A percentile compares a stretch with the other conserved stretches of the same genome.
Conservation (phyloP, 2,113 vertebrate species). For the Siniperca knerii region DNA sequence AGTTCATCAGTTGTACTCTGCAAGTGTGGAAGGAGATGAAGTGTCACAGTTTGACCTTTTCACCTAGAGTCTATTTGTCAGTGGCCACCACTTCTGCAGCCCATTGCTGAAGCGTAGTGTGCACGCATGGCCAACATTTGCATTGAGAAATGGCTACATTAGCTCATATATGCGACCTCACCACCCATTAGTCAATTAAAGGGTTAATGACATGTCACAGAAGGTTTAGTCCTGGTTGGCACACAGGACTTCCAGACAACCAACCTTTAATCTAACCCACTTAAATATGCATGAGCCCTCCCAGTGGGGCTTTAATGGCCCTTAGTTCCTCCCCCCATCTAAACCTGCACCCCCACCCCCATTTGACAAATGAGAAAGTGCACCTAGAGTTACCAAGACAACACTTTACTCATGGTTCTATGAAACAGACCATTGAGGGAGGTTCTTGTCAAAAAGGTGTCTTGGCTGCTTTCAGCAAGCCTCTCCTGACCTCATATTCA, state of each 20-base stretch:
- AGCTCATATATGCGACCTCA: constrained; percentile 39
- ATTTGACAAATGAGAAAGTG: constrained; percentile 50
- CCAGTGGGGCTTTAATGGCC: constrained; percentile 67
- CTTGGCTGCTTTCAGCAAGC: constrained; percentile 19
- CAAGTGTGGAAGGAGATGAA: neutral
- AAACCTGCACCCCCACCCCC: constrained; percentile 18
- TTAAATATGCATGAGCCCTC: constrained; percentile 83
- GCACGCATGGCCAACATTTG: constrained; percentile 31
- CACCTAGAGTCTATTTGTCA: constrained; percentile 34
- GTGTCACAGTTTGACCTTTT: constrained; percentile 48
- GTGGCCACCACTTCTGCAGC: constrained; percentile 5
- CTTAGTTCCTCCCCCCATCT: constrained; percentile 23
- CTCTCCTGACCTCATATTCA: constrained; percentile 26
- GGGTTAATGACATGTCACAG: constrained; percentile 78
- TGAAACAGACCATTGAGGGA: constrained; percentile 37
- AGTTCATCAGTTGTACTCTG: neutral
- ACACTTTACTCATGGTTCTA: constrained; percentile 50
- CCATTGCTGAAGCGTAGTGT: neutral
- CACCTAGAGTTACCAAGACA: constrained; percentile 51
- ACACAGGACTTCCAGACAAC: constrained; percentile 46
- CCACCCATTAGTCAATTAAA: constrained; percentile 75
- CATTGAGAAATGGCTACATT: constrained; percentile 55
- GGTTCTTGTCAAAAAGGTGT: constrained; percentile 42
- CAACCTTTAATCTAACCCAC: constrained; percentile 69
- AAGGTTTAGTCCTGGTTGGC: constrained; percentile 49